Conservation (phyloP, 2,888 invertebrate species). For the Dolichopus griseipennis region DNA sequence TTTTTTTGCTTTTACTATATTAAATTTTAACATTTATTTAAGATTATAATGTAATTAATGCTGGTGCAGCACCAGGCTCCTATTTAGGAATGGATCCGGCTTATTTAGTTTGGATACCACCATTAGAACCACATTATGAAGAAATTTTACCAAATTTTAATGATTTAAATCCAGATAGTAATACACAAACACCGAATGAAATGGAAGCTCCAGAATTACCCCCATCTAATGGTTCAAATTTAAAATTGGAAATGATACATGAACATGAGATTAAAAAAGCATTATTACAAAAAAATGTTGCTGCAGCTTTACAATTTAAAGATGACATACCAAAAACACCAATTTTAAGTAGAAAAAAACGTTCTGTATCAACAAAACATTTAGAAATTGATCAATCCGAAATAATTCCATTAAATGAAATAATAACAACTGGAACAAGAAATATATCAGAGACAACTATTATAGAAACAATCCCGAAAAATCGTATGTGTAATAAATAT, state of each 20-base stretch:
- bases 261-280: not conserved
- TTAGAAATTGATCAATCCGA: not conserved
- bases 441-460: not conserved
- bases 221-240: constrained; percentile 35
- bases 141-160: constrained; percentile 48
- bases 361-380: not conserved
- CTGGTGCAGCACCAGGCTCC: constrained; percentile 74
- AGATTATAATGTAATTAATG: constrained; percentile 78
- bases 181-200: constrained; percentile 58
- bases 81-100: constrained; percentile 85
- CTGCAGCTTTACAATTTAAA: not conserved
- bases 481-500: not conserved
- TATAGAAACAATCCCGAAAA: no score
- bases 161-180: constrained; percentile 47
- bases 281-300: not conserved
- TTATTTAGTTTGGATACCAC: constrained; percentile 80
- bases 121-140: constrained; percentile 39
- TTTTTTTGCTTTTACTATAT: not conserved
- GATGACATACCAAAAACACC: not conserved
- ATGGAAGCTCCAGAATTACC: constrained; percentile 45
- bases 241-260: constrained; percentile 29
- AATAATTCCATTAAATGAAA: not conserved
- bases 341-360: not conserved
- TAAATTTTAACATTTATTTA: not conserved
- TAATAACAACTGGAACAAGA: not conserved